Base-by-base conservation (phyloP, 1,140 invertebrate species). In the Formica selysi region DNA sequence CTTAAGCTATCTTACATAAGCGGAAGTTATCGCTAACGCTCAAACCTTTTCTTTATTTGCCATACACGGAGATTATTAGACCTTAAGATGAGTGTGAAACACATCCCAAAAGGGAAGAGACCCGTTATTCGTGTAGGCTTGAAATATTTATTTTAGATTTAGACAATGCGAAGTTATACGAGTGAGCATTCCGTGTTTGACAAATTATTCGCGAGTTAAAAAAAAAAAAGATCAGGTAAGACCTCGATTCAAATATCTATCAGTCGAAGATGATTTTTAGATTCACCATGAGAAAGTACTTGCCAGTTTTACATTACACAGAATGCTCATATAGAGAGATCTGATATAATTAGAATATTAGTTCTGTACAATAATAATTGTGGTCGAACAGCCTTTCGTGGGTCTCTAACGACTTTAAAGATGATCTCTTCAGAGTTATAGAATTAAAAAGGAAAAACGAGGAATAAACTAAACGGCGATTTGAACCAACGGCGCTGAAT, bases 121-220 rank as follows among this genome's bases (percentile, higher is more conserved):
- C 6, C 36, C 61, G 16, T 79, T 78, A 78, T 76, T 79, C 57
- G 41, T 38, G 32, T 41, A 64, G 54, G 29, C 26, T 36, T 76
- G 16, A 76, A 76, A 79, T 87, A 87, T 87, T 87, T 87, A 87
- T 87, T 87, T 67, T 86, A 87, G 86, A 79, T 38, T 78, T 86
- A 86, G 74, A 73, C 1, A 22, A 11, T 29, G 79, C 19, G 2
- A 80, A 86, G 41, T 54, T 70, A 29, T 19, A 22, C 32, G 26
- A 59, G 22, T 62, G 86, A 54, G 51, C 57, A 86, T 78, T 76
- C 73, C 29, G 51, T 51, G 71, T 29, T 41, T 76, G 26, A 51
- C 16, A 51, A 67, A 73, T 54, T 73, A 26, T 85, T 5, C 6
- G 38, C 54, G 13, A 36, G 16, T 51, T 65, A 6, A 41, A 86